Evolutionary conservation across 1,140 invertebrate species (phyloP), one percentile per base, ranked within the genome.

Genomic region (Adoxophyes honmai): DNA sequence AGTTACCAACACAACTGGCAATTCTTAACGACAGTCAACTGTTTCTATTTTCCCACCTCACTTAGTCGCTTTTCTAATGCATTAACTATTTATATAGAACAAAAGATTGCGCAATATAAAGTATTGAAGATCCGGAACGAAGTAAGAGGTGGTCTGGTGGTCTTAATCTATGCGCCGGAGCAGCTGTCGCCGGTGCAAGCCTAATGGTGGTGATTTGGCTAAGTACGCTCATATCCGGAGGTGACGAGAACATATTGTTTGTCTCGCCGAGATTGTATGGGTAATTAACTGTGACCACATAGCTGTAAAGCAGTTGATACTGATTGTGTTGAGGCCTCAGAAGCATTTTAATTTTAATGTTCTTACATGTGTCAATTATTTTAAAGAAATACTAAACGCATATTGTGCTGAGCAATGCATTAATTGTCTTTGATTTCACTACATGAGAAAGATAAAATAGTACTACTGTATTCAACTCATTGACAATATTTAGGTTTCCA

Each of bases 181-280:
- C 21, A 6, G 21, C 21, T 28, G 21, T 28, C 21, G 6, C 6
- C 21, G 21, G 21, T 28, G 21, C 21, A 21, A 28, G 42, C n/a
- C 21, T 48, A 48, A 48, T 48, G 42, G n/a, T 48, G 42, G 42
- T 48, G 42, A 48, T 48, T 48, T 48, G 21, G 42, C 16, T 21
- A 11, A 48, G 21, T 28, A 28, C 6, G 6, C 2, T 11, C 42
- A 28, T 28, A 48, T 48, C 42, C 42, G 42, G 42, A 28, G 39
- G 39, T 44, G 39, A 2, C 39, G 38, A 28, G 21, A 28, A 28
- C 21, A 28, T 28, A 28, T 39, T 15, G 38, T 21, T 48, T 48
- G 16, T 48, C 42, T 48, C n/a, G 16, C 8, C n/a, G 42, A 48
- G 6, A 28, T 6, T 6, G 21, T 28, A 3, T 2, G 6, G 21